Percentiles rank a stretch among this genome's conserved stretches.
Evolutionary conservation across 2,888 invertebrate species (phyloP).

Genomic region (Lasioglossum morio): DNA sequence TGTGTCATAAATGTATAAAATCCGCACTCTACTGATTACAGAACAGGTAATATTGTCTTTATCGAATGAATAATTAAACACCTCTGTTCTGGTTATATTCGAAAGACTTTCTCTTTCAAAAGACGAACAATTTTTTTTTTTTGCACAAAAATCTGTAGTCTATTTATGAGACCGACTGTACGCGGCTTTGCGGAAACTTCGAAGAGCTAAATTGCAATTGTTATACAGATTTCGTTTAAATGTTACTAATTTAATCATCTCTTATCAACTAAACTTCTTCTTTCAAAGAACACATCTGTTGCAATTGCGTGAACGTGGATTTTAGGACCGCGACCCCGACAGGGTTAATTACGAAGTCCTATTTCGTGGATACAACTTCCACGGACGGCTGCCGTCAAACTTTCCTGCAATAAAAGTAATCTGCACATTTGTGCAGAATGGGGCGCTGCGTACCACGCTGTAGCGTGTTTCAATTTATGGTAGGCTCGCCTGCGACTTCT

Average conservation of each 20-base stretch:
- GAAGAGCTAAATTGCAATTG: background rate
- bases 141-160: background rate
- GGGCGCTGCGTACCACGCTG: background rate
- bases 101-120: too few relatives aligned
- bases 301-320: background rate
- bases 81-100: too few relatives aligned
- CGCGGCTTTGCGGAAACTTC: background rate
- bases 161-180: background rate
- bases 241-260: background rate
- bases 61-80: background rate
- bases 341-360: background rate
- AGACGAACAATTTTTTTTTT: too few relatives aligned
- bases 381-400: background rate
- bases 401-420: background rate
- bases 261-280: background rate
- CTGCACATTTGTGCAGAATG: background rate
- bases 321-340: background rate
- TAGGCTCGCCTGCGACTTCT: background rate
- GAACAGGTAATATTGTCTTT: too few relatives aligned
- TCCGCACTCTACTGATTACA: background rate
- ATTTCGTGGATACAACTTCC: background rate
- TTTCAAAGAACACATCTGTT: slow-evolving; percentile 1
- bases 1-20: too few relatives aligned
- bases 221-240: background rate
- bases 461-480: background rate